Base-by-base conservation (phyloP, 2,888 invertebrate genomes). In the Epinotia nisella region DNA sequence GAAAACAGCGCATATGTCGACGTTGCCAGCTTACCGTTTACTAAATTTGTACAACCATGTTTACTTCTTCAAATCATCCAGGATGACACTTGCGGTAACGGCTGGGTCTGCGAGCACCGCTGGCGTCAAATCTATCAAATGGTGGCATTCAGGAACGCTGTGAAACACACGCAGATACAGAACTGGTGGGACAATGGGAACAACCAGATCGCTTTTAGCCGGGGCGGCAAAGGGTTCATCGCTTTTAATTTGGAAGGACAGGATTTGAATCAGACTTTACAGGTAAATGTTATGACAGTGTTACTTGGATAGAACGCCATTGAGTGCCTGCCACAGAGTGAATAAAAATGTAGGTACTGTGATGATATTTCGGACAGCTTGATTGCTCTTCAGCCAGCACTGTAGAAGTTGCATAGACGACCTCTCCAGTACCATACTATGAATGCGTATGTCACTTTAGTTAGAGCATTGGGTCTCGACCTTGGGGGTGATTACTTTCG, bases 101-200 rank as follows among this genome's bases (percentile, higher is more conserved):
- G 96, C 2, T 97, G 96, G 96, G 93, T 97, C 0, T 97, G 97
- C 81, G 98, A 98, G 86, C 96, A 98, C 85, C 94, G 97, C 15
- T 97, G 97, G 97, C 91, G 95, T 0, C 95, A 96, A 82, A 96
- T 97, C 76, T 96, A 95, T 88, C 95, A 96, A 81, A 97, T 97
- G 97, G 95, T 96, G 0, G 94, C 86, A 0, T 97, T 97, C 83
- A 95, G 95, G 76, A 97, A 96, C 79, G 94, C 91, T 0, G 96
- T 95, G 0, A 89, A 90, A 39, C 93, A 90, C 11, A 94, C 95
- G 0, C 79, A 76, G 0, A 66, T 96, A 0, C 85, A 88, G 15
- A 94, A 94, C 79, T 98, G 97, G 97, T 97, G 97, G 97, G 96
- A 96, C 80, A 96, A 97, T 80, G 95, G 94, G 0, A 94, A 95